These are phyloP conservation scores for Muraenolepis orangiensis DNA, from an alignment of 2,797 vertebrate species.

Conservation along the genomic window DNA sequence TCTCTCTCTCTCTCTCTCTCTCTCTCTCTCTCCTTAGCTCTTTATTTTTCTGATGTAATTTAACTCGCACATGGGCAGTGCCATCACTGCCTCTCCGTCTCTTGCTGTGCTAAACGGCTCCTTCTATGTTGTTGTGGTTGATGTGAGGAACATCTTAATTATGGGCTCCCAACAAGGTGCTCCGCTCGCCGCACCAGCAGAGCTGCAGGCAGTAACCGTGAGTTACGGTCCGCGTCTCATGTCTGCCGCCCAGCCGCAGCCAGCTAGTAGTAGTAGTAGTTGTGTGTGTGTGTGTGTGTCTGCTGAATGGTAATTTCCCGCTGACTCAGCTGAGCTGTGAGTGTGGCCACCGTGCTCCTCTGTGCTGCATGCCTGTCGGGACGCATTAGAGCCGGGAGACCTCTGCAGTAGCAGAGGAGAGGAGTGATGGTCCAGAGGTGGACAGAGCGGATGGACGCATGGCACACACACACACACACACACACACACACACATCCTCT, in stretches of 20 bases:
- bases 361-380: constrained; percentile 30
- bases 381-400: constrained; percentile 52
- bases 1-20: no score
- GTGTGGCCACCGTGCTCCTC: constrained; percentile 53
- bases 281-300: constrained; percentile 7
- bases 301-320: constrained; percentile 63
- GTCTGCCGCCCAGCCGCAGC: no score
- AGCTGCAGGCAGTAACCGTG: not conserved
- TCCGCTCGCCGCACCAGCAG: no score
- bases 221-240: not conserved
- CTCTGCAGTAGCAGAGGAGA: constrained; percentile 3
- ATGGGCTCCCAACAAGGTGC: not conserved
- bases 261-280: no score
- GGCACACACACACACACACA: no score
- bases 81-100: no score
- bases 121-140: not conserved
- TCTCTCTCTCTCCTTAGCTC: no score
- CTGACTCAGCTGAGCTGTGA: constrained; percentile 47
- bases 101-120: not conserved
- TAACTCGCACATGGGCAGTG: not conserved
- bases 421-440: not conserved
- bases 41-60: not conserved
- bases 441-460: no score
- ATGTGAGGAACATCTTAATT: not conserved
- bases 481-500: no score